Evolutionary conservation across 2,797 vertebrate species (phyloP), one percentile per base, ranked within the genome.

Genomic region (Oreortyx pictus): DNA sequence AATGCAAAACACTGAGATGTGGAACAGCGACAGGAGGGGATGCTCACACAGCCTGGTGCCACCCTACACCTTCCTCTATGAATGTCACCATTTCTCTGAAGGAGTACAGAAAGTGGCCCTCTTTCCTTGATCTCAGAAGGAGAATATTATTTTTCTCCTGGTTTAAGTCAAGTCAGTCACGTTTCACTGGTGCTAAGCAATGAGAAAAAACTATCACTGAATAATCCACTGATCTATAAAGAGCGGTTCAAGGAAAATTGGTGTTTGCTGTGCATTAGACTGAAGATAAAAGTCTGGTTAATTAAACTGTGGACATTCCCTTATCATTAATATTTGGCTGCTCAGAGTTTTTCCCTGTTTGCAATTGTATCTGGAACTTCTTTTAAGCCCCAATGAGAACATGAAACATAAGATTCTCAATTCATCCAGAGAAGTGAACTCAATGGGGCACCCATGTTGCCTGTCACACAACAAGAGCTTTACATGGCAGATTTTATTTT

Each of bases 1-100:
- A 97, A 97, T 41, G 16, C 62, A 82, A 49, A 94, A 76, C 91
- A 89, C 71, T 92, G 92, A 96, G 94, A 95, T 78, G 79, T 78
- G 90, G 88, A 95, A 91, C 90, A 43, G 95, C 88, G 96, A 80
- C 88, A 92, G 93, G 83, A 95, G 52, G 77, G 89, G 95, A 92
- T 92, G 70, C 89, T 91, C 22, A 6, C 24, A 41, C 60, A 95
- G 75, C 88, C 92, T 50, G 84, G 90, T 87, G 94, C 84, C 95
- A 96, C 97, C 94, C 97, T 22, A 1, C 2, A 35, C 39, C 61
- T 76, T 74, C 35, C 70, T 31, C 81, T 59, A 54, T 85, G 35
- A 59, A 75, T 64, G 41, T 33, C 67, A 82, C 43, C 5, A 10
- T 33, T 59, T 61, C 23, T 54, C 52, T 41, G 16, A 37, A 78